Evolutionary conservation across 1,140 invertebrate species (phyloP).

Genomic region (Caenorhabditis latens): DNA sequence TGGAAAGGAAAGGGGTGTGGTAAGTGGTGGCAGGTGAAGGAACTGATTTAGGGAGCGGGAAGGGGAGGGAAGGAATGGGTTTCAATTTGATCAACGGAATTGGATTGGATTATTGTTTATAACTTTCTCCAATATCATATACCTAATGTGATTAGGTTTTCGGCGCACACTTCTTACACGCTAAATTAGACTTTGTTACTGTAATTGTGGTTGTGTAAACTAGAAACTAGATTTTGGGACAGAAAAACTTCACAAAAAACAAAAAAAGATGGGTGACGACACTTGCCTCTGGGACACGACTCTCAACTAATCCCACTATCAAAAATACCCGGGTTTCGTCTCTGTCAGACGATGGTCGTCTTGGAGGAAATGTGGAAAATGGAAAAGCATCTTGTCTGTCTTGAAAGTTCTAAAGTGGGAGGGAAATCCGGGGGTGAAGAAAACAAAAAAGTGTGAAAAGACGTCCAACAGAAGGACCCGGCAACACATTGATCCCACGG

Average conservation of each 20-base stretch:
- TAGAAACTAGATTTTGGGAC: neutral
- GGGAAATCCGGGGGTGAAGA: neutral
- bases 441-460: constrained; percentile 51
- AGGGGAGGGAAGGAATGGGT: neutral
- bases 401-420: constrained; percentile 21
- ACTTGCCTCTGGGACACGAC: constrained; percentile 23
- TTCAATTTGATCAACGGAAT: constrained; percentile 31
- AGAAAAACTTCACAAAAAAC: neutral
- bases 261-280: constrained; percentile 2
- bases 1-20: neutral
- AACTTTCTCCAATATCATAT: constrained; percentile 15
- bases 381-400: constrained; percentile 24
- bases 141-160: constrained; percentile 30
- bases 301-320: constrained; percentile 45
- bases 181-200: neutral
- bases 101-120: constrained; percentile 40
- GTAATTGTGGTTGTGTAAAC: neutral
- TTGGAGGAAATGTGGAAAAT: neutral
- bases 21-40: no score
- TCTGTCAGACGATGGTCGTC: neutral
- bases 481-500: constrained; percentile 54
- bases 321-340: constrained; percentile 10
- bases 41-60: no score
- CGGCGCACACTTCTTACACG: neutral
- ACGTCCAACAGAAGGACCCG: constrained; percentile 20